Base-by-base conservation (phyloP, 1,140 invertebrate genomes). In the Lepidurus arcticus region DNA sequence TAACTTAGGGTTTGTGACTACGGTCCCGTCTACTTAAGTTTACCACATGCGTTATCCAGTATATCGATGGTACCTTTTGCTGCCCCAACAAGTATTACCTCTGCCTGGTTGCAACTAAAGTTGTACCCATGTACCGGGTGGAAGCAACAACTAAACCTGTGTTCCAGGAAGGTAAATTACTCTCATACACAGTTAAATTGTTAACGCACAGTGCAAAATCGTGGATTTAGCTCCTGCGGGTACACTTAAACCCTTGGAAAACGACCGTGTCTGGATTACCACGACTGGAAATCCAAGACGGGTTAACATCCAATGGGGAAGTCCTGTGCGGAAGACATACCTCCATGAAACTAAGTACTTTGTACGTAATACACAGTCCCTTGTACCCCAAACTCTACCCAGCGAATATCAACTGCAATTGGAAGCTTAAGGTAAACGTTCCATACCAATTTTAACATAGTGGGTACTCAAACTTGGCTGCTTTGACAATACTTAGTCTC, bases 311-410 rank as follows among this genome's bases (percentile, higher is more conserved):
- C 6, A 16, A 21, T 21, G 53, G 53, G 16, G 53, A 21, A 65
- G 53, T 65, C 6, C 7, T 16, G 21, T 65, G 53, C 53, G 53
- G 53, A 65, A 65, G 53, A 3, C 21, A 65, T 16, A 65, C 53
- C 21, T n/a, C 53, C 13, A 4, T 65, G 53, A 21, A 65, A 65
- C 53, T 65, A 6, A 21, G 21, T 21, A 65, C 53, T 9, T n/a
- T 21, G 8, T 65, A 65, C 53, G 53, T 65, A 65, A 65, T 65
- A 65, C 53, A 16, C n/a, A 65, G 53, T 65, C 53, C 53, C 13
- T 65, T 65, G 13, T 65, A 65, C n/a, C 53, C 53, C 21, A 65
- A 13, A 16, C 6, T 1, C 0, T 65, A 65, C 13, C 53, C 53
- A 13, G 9, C 16, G 21, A 65, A 21, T 13, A 0, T 21, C 9